A percentile compares a stretch with the other conserved stretches of the same genome.
Conservation (phyloP, 2,888 invertebrate genomes). For the Pteria penguin region DNA sequence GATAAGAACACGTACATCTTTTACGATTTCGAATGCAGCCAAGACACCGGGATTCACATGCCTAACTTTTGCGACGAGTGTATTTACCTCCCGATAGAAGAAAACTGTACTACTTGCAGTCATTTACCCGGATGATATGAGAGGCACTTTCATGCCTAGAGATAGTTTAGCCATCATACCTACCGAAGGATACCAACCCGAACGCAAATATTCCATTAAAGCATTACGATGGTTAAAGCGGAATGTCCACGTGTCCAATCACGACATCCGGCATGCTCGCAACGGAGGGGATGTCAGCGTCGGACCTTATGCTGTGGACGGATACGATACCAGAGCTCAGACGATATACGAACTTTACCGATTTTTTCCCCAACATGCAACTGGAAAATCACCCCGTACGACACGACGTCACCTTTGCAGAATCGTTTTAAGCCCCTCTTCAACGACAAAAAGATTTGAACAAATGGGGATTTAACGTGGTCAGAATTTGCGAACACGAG, state of each 20-base stretch:
- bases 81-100: neutral
- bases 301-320: neutral
- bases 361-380: neutral
- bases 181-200: too few relatives aligned
- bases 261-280: too few relatives aligned
- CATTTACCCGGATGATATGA: conserved; percentile 19
- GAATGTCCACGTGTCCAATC: too few relatives aligned
- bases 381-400: neutral
- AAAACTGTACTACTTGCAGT: conserved; percentile 4
- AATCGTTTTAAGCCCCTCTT: neutral
- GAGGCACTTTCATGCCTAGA: neutral
- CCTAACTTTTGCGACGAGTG: conserved; percentile 1
- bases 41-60: neutral
- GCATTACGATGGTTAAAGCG: too few relatives aligned
- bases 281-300: neutral
- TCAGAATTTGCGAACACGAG: conserved; percentile 18
- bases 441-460: neutral
- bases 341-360: neutral
- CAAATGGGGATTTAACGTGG: neutral
- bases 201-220: too few relatives aligned
- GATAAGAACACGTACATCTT: neutral
- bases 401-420: neutral
- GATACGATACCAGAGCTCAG: neutral
- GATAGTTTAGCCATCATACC: too few relatives aligned
- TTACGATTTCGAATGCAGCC: conserved; percentile 20